Conservation (phyloP, 2,113 vertebrate genomes). For the Thomomys bottae region DNA sequence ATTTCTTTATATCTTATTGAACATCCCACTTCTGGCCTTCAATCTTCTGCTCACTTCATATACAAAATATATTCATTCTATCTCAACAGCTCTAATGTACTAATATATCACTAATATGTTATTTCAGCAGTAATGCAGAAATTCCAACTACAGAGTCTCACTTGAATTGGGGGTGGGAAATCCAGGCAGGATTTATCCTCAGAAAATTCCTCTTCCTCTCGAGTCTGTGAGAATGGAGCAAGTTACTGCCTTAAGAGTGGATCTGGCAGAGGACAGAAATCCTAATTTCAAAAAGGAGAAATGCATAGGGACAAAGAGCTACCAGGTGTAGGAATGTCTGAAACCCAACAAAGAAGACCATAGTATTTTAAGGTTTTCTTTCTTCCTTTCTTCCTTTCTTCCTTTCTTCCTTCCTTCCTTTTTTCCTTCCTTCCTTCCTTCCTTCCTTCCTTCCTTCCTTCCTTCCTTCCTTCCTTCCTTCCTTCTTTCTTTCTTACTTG, state of each 20-base stretch:
- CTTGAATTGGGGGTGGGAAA: not conserved
- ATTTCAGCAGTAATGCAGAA: not conserved
- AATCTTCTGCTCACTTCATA: not conserved
- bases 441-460: no score
- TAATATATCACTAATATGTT: not conserved
- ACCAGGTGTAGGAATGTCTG: not conserved
- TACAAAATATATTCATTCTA: not conserved
- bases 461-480: no score
- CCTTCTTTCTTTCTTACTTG: no score
- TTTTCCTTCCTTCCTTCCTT: no score
- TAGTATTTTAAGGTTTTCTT: not conserved
- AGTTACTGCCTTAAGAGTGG: not conserved
- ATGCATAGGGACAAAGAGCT: not conserved
- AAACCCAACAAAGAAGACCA: not conserved
- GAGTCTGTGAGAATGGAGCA: not conserved
- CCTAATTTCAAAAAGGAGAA: not conserved
- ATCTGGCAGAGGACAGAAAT: not conserved
- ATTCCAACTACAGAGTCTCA: not conserved
- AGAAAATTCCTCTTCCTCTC: not conserved
- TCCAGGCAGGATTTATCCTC: not conserved
- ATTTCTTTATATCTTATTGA: no score
- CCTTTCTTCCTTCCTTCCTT: no score
- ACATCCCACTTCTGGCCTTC: no score
- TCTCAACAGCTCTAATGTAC: not conserved
- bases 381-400: no score